phyloP scores from a whole-genome alignment of 2,888 invertebrate genomes.

The Hedya salicella region DNA sequence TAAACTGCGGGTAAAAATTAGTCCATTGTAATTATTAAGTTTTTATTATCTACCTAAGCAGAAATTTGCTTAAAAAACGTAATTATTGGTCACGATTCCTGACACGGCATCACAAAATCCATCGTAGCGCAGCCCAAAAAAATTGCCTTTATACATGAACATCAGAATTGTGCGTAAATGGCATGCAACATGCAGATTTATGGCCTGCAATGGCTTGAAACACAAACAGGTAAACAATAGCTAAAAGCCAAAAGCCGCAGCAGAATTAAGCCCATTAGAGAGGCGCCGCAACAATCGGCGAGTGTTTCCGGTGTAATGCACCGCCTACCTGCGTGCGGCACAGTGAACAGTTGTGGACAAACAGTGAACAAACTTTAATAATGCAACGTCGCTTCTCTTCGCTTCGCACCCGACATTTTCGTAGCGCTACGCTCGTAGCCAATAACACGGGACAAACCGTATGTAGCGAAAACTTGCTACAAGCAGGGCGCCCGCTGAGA shows the following conservation, averaged over 20 bases:
- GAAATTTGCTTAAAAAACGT: too few species aligned
- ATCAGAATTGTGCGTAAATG: constrained; percentile 13
- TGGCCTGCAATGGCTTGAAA: constrained; percentile 46
- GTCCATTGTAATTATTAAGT: too few species aligned
- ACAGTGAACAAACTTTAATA: not conserved
- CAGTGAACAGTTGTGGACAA: constrained; percentile 19
- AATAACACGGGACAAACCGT: too few species aligned
- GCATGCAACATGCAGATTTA: constrained; percentile 43
- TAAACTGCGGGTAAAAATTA: too few species aligned
- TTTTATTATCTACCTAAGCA: too few species aligned
- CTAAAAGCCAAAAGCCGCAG: constrained; percentile 82
- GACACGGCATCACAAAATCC: not conserved
- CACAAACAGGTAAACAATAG: constrained; percentile 76
- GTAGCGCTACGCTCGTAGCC: too few species aligned
- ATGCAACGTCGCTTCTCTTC: too few species aligned
- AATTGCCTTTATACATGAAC: constrained; percentile 6
- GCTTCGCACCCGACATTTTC: too few species aligned
- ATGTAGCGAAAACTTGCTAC: too few species aligned
- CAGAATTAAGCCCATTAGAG: constrained; percentile 82
- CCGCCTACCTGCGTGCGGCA: constrained; percentile 48
- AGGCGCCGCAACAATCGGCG: constrained; percentile 72
- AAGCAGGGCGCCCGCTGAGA: too few species aligned
- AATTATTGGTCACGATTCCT: not conserved
- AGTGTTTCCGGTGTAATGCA: constrained; percentile 73
- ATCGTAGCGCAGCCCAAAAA: not conserved